These are phyloP conservation scores for Lasioglossum figueresi DNA, from an alignment of 2,888 invertebrate genomes.

Conservation along the genomic window DNA sequence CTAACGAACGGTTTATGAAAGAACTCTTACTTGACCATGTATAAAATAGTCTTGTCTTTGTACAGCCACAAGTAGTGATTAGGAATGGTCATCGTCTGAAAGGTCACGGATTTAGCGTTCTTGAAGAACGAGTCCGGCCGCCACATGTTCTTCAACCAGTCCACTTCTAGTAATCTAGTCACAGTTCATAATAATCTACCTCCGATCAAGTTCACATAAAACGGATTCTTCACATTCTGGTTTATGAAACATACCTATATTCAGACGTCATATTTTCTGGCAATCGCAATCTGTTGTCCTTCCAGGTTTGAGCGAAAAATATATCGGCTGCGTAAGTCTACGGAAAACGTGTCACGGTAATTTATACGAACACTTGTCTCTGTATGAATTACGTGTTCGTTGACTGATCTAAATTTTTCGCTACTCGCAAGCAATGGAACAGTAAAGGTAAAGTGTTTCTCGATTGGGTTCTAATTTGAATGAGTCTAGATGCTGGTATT, in stretches of 20 bases:
- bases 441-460: background rate
- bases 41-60: constrained; percentile 93
- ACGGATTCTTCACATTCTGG: background rate
- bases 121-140: constrained; percentile 97
- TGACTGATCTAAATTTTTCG: background rate
- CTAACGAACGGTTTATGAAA: background rate
- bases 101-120: constrained; percentile 96
- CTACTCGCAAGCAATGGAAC: background rate
- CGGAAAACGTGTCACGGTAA: constrained; percentile 61
- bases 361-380: background rate
- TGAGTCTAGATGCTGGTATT: background rate
- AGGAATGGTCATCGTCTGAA: constrained; percentile 97
- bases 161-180: constrained; percentile 91
- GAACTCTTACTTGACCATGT: constrained; percentile 91
- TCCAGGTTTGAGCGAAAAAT: constrained; percentile 97
- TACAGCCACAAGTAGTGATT: constrained; percentile 97
- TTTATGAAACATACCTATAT: constrained; percentile 86
- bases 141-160: constrained; percentile 97
- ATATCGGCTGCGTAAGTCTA: constrained; percentile 96
- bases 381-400: background rate
- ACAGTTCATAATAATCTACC: background rate
- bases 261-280: constrained; percentile 97
- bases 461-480: background rate
- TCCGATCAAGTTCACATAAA: background rate
- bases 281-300: constrained; percentile 92